Conservation (phyloP, 2,113 vertebrate species). For the Pangasianodon gigas region DNA sequence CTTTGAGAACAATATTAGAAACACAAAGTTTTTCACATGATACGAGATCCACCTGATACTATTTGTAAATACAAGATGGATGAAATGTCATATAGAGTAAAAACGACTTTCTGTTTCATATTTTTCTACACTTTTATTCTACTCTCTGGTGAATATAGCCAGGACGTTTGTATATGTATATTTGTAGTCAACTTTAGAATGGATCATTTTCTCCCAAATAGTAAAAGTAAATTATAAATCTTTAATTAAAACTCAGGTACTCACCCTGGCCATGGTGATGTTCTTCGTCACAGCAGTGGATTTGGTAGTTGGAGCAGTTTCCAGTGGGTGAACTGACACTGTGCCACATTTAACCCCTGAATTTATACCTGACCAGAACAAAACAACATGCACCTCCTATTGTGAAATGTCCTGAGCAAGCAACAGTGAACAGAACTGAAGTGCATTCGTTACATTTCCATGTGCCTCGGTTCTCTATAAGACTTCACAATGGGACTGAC, state of each 20-base stretch:
- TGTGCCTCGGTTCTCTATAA: background rate
- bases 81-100: background rate
- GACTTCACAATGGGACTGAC: constrained; percentile 1
- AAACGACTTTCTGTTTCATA: background rate
- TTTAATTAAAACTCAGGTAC: background rate
- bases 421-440: constrained; percentile 14
- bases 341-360: background rate
- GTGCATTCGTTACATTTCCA: constrained; percentile 18
- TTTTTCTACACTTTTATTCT: background rate
- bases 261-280: constrained; percentile 18
- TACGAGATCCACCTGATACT: background rate
- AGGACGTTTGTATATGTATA: background rate
- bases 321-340: constrained; percentile 18
- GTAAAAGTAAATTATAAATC: background rate
- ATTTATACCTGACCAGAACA: constrained; percentile 26
- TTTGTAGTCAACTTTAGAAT: background rate
- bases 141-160: background rate
- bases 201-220: background rate
- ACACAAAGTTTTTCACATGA: background rate
- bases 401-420: constrained; percentile 37
- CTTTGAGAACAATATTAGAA: background rate
- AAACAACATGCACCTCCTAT: background rate
- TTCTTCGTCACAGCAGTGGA: background rate
- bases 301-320: background rate
- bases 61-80: background rate